These are phyloP conservation scores for Sebastes iracundus DNA, from an alignment of 2,797 vertebrate genomes.

Conservation along the genomic window DNA sequence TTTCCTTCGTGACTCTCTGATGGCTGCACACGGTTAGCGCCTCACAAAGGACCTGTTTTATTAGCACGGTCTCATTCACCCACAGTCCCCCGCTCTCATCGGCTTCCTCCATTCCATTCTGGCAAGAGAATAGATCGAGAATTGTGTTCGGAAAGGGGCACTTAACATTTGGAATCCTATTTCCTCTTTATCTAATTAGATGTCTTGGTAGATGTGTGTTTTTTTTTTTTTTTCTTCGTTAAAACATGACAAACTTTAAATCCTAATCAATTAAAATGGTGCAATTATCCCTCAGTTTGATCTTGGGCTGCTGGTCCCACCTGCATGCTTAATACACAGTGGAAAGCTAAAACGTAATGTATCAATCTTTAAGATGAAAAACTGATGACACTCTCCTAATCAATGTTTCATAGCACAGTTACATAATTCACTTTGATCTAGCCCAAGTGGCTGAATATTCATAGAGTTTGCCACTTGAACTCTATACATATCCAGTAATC, in stretches of 20 bases:
- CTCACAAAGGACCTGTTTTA: conserved; percentile 43
- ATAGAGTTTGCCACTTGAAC: conserved; percentile 51
- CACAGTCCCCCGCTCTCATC: conserved; percentile 9
- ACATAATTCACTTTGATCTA: conserved; percentile 74
- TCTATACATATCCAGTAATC: conserved; percentile 21
- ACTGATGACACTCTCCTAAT: conserved; percentile 48
- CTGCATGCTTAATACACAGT: conserved; percentile 24
- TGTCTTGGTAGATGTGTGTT: not conserved
- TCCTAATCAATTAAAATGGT: conserved; percentile 8
- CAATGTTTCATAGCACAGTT: conserved; percentile 60
- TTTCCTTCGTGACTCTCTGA: conserved; percentile 33
- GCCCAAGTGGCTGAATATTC: conserved; percentile 54
- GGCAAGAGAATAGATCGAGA: not conserved
- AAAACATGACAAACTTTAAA: not conserved
- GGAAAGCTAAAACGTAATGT: conserved; percentile 3
- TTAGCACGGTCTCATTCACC: conserved; percentile 8
- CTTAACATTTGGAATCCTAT: conserved; percentile 8
- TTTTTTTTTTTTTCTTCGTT: not conserved
- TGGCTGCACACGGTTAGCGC: conserved; percentile 17
- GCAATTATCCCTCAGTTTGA: conserved; percentile 12
- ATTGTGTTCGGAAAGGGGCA: not conserved
- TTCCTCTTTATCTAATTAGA: not conserved
- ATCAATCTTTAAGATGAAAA: conserved; percentile 51
- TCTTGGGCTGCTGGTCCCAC: not conserved
- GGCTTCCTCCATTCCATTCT: conserved; percentile 1